These are phyloP conservation scores for Pangasianodon hypophthalmus DNA, from an alignment of 2,113 vertebrate genomes.

Conservation along the genomic window DNA sequence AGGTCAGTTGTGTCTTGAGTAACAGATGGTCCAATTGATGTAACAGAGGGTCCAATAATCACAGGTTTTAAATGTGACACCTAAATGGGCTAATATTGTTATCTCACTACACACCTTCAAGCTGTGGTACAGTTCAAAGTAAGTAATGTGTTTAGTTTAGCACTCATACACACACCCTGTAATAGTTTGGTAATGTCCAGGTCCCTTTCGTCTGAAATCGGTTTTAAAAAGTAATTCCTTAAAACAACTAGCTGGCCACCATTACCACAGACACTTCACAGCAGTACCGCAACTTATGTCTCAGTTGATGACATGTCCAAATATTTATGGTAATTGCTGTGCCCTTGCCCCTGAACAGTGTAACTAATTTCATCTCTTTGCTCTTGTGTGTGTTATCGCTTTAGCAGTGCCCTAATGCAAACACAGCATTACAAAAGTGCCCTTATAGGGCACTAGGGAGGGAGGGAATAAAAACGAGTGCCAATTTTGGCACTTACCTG, in stretches of 20 bases:
- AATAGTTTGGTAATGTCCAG: neutral
- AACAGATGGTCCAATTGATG: neutral
- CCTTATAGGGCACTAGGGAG: conserved; percentile 65
- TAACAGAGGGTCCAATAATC: neutral
- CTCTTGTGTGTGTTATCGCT: conserved; percentile 62
- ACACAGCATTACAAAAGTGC: conserved; percentile 76
- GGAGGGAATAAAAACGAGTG: conserved; percentile 65
- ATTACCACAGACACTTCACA: conserved; percentile 58
- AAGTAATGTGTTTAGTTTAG: neutral
- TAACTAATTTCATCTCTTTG: conserved; percentile 69
- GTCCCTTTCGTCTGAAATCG: conserved; percentile 26
- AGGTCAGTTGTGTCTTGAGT: neutral
- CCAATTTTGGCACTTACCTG: conserved; percentile 78
- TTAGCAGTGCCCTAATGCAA: conserved; percentile 68
- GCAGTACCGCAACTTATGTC: conserved; percentile 47
- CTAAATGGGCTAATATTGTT: neutral
- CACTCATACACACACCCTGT: neutral
- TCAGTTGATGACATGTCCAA: conserved; percentile 56
- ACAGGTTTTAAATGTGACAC: neutral
- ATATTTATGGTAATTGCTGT: conserved; percentile 63
- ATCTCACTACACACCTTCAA: neutral
- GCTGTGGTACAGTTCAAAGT: neutral
- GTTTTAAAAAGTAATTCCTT: conserved; percentile 52
- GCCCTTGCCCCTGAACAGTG: conserved; percentile 65
- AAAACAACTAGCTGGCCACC: conserved; percentile 53